Evolutionary conservation across 2,797 vertebrate genomes (phyloP), one percentile per base, ranked within the genome.

Genomic region (Sparidentex hasta): DNA sequence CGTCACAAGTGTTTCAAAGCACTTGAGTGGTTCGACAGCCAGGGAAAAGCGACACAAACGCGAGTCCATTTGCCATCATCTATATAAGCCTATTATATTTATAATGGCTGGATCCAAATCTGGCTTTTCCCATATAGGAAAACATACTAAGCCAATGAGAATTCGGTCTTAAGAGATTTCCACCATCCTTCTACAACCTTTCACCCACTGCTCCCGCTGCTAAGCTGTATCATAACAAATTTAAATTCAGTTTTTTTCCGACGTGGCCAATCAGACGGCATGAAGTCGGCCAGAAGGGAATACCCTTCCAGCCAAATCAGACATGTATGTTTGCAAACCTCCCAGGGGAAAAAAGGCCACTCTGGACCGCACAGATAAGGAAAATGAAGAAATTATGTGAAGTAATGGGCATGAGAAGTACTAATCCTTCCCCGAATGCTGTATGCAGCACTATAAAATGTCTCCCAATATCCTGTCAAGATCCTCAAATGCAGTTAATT

Each of bases 401-500:
- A 81, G 87, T 86, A 86, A 90, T 87, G 79, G 71, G 76, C 77
- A 84, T 76, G 78, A 85, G 62, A 71, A 27, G 55, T 21, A 54
- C 80, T 92, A 92, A 92, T 92, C 84, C 86, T 46, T 70, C 80
- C 38, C 74, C 82, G 86, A 83, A 84, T 77, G 76, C 58, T 71
- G 74, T 65, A 81, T 76, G 80, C 78, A 76, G 58, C 0, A 41
- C 65, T 48, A 47, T 84, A 80, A 71, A 81, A 82, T 68, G 11
- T 73, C 74, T 70, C 84, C 69, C 78, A 85, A 67, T 84, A 85
- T 90, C 72, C 80, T 83, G 84, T 88, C 88, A 90, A 81, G 78
- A 89, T 86, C 76, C 80, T 85, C 74, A 88, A 90, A 93, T 81
- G 68, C 81, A 79, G 83, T 90, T 92, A 88, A 94, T 92, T 89